A percentile compares a stretch with the other conserved stretches of the same genome.
Evolutionary conservation across 2,888 invertebrate genomes (phyloP).

Genomic region (Willowsia nigromaculata): DNA sequence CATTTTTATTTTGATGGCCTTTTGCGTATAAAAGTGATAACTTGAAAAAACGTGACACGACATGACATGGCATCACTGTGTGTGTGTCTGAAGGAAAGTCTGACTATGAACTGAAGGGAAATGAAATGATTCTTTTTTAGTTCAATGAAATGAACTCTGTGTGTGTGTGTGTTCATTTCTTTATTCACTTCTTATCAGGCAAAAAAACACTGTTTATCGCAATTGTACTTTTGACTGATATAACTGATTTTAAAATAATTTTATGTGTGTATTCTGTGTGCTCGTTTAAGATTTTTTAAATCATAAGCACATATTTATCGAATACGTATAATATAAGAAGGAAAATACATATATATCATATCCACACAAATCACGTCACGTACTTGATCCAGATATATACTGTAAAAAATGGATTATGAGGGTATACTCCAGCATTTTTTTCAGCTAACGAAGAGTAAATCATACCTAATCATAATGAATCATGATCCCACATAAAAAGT

Average conservation of each 20-base stretch:
- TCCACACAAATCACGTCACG: background rate
- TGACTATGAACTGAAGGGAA: conserved; percentile 4
- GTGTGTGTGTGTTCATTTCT: background rate
- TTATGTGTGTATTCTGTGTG: background rate
- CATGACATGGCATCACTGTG: background rate
- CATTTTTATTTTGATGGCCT: conserved; percentile 22
- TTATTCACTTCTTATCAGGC: conserved; percentile 8
- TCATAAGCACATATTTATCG: background rate
- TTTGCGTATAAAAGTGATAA: conserved; percentile 7
- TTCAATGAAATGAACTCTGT: conserved; percentile 17
- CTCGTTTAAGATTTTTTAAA: background rate
- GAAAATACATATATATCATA: background rate
- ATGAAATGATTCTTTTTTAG: conserved; percentile 2
- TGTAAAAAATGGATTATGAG: background rate
- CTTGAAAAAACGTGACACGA: conserved; percentile 5
- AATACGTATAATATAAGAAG: background rate
- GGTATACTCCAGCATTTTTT: background rate
- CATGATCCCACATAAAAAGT: conserved; percentile 27
- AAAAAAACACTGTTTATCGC: conserved; percentile 19
- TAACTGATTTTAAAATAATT: background rate
- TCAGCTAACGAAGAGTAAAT: background rate
- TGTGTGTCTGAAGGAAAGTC: background rate
- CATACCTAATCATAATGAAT: conserved; percentile 30
- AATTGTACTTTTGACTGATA: conserved; percentile 42
- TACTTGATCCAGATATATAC: background rate